A percentile compares a stretch with the other conserved stretches of the same genome.
phyloP scores from a whole-genome alignment of 1,140 invertebrate genomes.

The Drosophila equinoxialis region DNA sequence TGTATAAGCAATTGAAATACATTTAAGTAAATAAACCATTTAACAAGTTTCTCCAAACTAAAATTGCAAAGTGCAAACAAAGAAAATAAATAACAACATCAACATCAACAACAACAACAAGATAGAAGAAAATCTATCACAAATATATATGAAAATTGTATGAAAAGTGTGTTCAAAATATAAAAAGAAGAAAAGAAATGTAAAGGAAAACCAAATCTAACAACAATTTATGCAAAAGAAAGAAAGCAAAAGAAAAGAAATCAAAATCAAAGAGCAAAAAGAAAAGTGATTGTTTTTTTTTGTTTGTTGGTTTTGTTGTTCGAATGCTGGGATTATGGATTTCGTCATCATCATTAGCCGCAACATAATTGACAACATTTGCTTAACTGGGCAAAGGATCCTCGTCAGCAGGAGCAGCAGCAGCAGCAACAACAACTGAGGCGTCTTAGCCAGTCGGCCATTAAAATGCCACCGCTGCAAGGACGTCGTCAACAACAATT shows the following conservation, averaged over 20 bases:
- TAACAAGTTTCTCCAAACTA: not conserved
- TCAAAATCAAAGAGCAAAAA: not conserved
- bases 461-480: constrained; percentile 77
- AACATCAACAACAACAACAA: not conserved
- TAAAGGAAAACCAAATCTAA: constrained; percentile 24
- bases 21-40: not conserved
- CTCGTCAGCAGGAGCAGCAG: constrained; percentile 29
- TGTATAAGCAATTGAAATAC: not conserved
- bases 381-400: constrained; percentile 21
- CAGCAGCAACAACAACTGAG: constrained; percentile 25
- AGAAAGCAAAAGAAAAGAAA: not conserved
- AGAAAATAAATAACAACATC: not conserved
- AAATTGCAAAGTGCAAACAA: constrained; percentile 9
- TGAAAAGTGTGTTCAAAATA: constrained; percentile 7
- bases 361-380: constrained; percentile 65
- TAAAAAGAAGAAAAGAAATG: constrained; percentile 17
- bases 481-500: constrained; percentile 63
- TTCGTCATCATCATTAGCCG: constrained; percentile 24
- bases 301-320: constrained; percentile 24
- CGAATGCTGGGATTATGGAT: constrained; percentile 39
- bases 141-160: not conserved
- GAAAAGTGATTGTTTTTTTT: constrained; percentile 2
- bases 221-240: not conserved
- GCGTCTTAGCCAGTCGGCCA: constrained; percentile 50
- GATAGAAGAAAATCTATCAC: not conserved